phyloP scores from a whole-genome alignment of 2,113 vertebrate species.

The Grammomys surdaster region DNA sequence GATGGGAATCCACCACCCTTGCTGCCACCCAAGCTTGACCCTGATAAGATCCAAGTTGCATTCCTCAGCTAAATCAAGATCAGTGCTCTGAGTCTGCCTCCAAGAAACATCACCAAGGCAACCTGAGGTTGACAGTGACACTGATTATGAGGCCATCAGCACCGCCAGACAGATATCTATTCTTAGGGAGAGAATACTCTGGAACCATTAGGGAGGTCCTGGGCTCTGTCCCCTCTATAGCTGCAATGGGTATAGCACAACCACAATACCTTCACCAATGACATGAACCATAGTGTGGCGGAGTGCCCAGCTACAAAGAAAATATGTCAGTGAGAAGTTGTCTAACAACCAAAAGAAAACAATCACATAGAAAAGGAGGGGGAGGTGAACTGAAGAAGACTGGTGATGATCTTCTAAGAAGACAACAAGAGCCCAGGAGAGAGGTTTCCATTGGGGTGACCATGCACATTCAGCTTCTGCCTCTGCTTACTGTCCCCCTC shows the following conservation, averaged over 20 bases:
- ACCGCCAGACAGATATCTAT: background rate
- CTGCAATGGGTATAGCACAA: too few species aligned
- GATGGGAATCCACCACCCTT: accelerated
- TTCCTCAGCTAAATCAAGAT: background rate
- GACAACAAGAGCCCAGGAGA: background rate
- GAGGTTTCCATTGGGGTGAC: background rate
- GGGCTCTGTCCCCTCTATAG: background rate
- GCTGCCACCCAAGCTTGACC: background rate
- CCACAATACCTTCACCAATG: background rate
- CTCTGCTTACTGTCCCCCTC: background rate
- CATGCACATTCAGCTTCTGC: background rate
- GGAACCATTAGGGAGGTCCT: background rate
- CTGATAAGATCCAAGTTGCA: background rate
- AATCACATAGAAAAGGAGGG: background rate
- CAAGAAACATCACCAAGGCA: background rate
- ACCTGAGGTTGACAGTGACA: background rate
- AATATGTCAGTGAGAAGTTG: background rate
- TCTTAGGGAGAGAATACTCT: background rate
- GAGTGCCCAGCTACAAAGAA: background rate
- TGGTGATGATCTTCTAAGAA: accelerated
- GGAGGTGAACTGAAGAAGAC: background rate
- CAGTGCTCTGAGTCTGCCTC: background rate
- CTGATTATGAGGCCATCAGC: background rate
- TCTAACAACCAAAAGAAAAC: background rate
- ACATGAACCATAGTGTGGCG: background rate